Evolutionary conservation across 64 coral and sea anemone genomes (phyloP), one percentile per base, ranked within the genome.

Genomic region (Montipora sp.): DNA sequence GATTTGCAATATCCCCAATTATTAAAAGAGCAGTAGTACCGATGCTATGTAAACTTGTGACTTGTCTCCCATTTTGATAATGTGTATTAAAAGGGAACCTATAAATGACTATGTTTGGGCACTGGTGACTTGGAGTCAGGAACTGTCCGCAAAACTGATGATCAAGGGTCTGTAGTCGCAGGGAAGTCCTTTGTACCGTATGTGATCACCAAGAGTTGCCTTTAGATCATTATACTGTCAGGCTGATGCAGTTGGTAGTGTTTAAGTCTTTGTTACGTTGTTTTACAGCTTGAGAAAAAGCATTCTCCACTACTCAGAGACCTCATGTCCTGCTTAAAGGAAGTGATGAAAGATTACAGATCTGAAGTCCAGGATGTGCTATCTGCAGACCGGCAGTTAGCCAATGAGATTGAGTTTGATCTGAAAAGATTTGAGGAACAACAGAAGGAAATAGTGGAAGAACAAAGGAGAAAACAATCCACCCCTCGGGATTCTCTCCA

Each of bases 281-380:
- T 48, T 59, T 94, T 89, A 9, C 74, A 99, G 98, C 90, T 99
- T 81, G 98, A 99, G 72, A 99, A 99, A 63, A 77, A 99, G 59
- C 92, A 90, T 45, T 99, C 98, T 5, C 98, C 98, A 4, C 27
- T 99, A 70, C 92, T 99, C 20, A 94, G 84, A 89, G 89, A 99
- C 55, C 90, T 99, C 83, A 95, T 99, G 91, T 65, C 73, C 44
- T 99, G 93, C 46, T 77, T 99, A 47, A 99, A 99, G 91, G 94
- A 96, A 92, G 92, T 99, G 20, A 99, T 99, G 98, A 99, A 99
- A 79, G 98, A 99, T 47, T 99, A 99, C 58, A 92, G 98, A n/a
- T 87, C 84, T 48, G 98, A 99, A 86, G 94, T 99, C 57, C 91
- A 99, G 95, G 98, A 99, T 77, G 98, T 99, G 18, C 75, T 99